Base-by-base conservation (phyloP, 2,113 vertebrate species). In the Tylochromis polylepis region DNA sequence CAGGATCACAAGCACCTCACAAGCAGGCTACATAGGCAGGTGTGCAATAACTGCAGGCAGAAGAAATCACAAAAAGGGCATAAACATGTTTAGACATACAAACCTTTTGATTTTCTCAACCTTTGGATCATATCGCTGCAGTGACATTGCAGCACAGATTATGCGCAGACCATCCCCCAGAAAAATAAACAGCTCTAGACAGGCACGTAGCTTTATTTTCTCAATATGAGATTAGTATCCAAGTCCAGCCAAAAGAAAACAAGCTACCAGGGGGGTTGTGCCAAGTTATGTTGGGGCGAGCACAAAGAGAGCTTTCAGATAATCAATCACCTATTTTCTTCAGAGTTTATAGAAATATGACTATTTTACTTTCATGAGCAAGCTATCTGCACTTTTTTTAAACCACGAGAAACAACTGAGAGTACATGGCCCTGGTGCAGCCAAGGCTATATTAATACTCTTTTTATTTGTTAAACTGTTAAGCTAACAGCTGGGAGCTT, bases 261-360 rank as follows among this genome's bases (percentile, higher is more conserved):
- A 85, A 11, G 20, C 20, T 3, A 3, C 15, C 2, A 6, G 4
- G 34, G 79, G 83, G 36, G 83, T 55, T 38, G 51, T 82, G 60
- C 60, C 80, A 78, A 81, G 16, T 85, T 82, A 49, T 49, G 70
- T 11, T 16, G 31, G 15, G 12, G 5, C n/a, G 51, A 49, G 51
- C 81, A 88, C 77, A 93, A 89, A 87, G 85, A 81, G 31, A 56
- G 43, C 85, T 84, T 88, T 92, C 85, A 90, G 59, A 77, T 77
- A 55, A 90, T 92, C 62, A 88, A 57, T 88, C 31, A 58, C n/a
- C 18, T 38, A 5, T 27, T 53, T 75, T 85, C 5, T 34, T 46
- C 12, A 83, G 58, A 10, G 20, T 53, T 49, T 82, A 55, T 5
- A 62, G 34, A 62, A 57, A 70, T 60, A 43, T 49, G 31, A 67